Base-by-base conservation (phyloP, 2,113 vertebrate species). In the Pygoscelis antarcticus region DNA sequence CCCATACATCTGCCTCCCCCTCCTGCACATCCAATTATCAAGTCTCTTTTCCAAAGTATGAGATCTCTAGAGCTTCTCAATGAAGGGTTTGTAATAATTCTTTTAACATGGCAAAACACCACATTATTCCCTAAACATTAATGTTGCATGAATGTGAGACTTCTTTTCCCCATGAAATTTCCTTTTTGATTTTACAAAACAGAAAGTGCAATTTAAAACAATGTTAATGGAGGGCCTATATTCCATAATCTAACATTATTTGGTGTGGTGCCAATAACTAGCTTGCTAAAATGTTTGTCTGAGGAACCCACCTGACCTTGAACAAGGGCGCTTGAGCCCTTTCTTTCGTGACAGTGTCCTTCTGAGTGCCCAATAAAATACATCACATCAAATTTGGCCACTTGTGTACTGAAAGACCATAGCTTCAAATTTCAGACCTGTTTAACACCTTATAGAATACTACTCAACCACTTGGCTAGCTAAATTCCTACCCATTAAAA, bases 51-150 rank as follows among this genome's bases (percentile, higher is more conserved):
- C 88, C 90, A 94, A 94, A 3, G 80, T 71, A 96, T 47, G 90
- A 96, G 96, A 93, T 96, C 96, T 96, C 96, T 95, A 96, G 97
- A 96, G 95, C 96, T 95, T 96, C 97, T 93, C 94, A 97, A 94
- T 96, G 96, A 96, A 97, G 95, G 94, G 68, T 95, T 96, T 97
- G 95, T 97, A 96, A 97, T 95, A 97, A 97, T 96, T 96, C 96
- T 96, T 97, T 97, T 97, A 96, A 97, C 84, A 90, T 95, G 89
- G 94, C 95, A 97, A 97, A 97, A 97, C 95, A 97, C 94, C 95
- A 83, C 93, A 79, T 94, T 97, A 96, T 96, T 95, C 95, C 95
- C 95, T 58, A 96, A 97, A 96, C 97, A 97, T 97, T 96, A 97
- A 97, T 96, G 95, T 97, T 97, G 95, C 96, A 97, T 97, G 94